Conservation (phyloP, 2,113 vertebrate species). For the Tychaedon coryphoeus region DNA sequence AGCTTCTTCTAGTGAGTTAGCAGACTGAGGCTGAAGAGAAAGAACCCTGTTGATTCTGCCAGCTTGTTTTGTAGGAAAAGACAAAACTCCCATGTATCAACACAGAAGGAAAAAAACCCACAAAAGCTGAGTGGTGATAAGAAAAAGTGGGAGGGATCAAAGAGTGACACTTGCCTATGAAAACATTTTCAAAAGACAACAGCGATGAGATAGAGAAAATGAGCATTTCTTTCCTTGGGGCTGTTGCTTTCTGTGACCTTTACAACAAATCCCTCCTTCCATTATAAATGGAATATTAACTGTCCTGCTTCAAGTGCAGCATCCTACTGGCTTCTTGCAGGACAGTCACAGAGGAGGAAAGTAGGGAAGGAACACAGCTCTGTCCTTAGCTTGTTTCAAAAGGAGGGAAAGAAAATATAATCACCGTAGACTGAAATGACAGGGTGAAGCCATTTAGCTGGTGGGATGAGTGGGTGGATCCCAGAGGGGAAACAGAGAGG, state of each 20-base stretch:
- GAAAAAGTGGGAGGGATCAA: background rate
- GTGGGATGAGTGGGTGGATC: background rate
- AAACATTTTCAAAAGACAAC: background rate
- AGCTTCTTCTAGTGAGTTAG: background rate
- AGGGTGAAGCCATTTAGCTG: background rate
- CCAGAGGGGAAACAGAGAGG: background rate
- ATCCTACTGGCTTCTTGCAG: background rate
- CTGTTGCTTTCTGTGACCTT: conserved; percentile 10
- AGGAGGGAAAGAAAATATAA: background rate
- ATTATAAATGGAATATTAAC: background rate
- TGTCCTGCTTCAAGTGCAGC: background rate
- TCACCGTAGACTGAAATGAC: background rate
- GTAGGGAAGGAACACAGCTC: background rate
- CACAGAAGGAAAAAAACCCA: background rate
- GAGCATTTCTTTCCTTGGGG: background rate
- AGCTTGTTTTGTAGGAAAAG: background rate
- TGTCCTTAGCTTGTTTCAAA: background rate
- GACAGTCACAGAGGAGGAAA: background rate
- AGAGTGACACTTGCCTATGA: background rate
- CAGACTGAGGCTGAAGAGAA: background rate
- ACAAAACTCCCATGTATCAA: background rate
- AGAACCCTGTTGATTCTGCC: background rate
- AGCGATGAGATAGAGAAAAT: background rate
- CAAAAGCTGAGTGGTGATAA: background rate
- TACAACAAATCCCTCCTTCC: background rate